Conservation (phyloP, 2,797 vertebrate genomes). For the Echiichthys vipera region DNA sequence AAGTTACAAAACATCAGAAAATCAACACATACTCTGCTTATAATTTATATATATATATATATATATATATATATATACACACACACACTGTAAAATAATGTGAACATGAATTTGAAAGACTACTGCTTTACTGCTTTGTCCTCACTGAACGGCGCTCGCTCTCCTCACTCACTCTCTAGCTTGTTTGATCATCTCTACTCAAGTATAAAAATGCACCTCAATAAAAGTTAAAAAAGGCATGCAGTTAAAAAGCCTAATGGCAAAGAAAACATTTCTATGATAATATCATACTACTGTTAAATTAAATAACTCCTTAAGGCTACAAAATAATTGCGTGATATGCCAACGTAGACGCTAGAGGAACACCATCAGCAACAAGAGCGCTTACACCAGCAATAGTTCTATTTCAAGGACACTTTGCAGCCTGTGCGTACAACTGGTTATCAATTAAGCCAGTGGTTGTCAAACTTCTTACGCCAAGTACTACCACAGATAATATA, state of each 20-base stretch:
- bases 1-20: too few relatives aligned
- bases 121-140: too few relatives aligned
- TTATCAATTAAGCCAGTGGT: too few relatives aligned
- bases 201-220: too few relatives aligned
- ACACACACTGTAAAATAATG: neutral
- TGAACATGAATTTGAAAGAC: neutral
- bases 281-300: neutral
- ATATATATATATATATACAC: too few relatives aligned
- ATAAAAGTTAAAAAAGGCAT: neutral
- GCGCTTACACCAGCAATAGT: neutral
- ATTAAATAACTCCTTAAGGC: neutral
- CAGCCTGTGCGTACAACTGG: neutral
- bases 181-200: too few relatives aligned
- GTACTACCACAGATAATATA: too few relatives aligned
- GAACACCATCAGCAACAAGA: neutral
- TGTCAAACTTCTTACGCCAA: too few relatives aligned
- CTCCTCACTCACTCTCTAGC: too few relatives aligned
- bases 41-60: neutral
- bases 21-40: neutral
- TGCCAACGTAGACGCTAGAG: neutral
- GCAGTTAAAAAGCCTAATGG: neutral
- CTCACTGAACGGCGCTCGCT: too few relatives aligned
- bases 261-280: neutral
- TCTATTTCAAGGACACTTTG: neutral
- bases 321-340: neutral